phyloP scores from a whole-genome alignment of 2,888 invertebrate genomes.

The Caenorhabditis becei region DNA sequence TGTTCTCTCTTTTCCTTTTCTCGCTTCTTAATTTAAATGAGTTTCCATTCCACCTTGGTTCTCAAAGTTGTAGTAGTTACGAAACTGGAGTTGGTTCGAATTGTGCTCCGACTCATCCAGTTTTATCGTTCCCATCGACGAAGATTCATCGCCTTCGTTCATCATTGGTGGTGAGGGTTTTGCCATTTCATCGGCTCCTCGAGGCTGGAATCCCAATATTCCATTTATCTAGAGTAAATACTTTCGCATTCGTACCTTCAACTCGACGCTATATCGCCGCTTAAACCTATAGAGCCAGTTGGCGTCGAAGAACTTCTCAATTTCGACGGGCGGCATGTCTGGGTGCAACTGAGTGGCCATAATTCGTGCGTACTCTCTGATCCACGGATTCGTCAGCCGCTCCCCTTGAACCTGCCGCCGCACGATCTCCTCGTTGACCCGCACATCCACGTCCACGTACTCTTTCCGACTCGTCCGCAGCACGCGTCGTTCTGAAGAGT shows the following conservation, averaged over 20 bases:
- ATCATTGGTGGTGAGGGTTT: slow-evolving; percentile 7
- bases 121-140: not conserved
- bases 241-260: slow-evolving; percentile 33
- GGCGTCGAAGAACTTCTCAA: slow-evolving; percentile 37
- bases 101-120: not conserved
- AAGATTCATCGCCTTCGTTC: slow-evolving; percentile 14
- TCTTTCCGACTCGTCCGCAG: slow-evolving; percentile 45
- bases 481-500: slow-evolving; percentile 43
- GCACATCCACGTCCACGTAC: slow-evolving; percentile 39
- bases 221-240: not conserved
- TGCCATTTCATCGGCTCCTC: slow-evolving; percentile 5
- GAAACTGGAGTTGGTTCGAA: slow-evolving; percentile 12
- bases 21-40: not conserved
- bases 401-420: slow-evolving; percentile 32
- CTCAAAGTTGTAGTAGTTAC: slow-evolving; percentile 7
- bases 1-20: slow-evolving; percentile 1
- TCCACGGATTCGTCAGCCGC: slow-evolving; percentile 62
- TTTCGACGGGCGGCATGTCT: not conserved
- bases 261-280: slow-evolving; percentile 44
- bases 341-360: slow-evolving; percentile 34
- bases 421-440: slow-evolving; percentile 40
- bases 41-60: slow-evolving; percentile 4
- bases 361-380: slow-evolving; percentile 42
- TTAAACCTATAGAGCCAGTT: slow-evolving; percentile 59
- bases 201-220: slow-evolving; percentile 20